Evolutionary conservation across 1,140 invertebrate genomes (phyloP), one percentile per base, ranked within the genome.

Genomic region (Philopotamus ludificatus): DNA sequence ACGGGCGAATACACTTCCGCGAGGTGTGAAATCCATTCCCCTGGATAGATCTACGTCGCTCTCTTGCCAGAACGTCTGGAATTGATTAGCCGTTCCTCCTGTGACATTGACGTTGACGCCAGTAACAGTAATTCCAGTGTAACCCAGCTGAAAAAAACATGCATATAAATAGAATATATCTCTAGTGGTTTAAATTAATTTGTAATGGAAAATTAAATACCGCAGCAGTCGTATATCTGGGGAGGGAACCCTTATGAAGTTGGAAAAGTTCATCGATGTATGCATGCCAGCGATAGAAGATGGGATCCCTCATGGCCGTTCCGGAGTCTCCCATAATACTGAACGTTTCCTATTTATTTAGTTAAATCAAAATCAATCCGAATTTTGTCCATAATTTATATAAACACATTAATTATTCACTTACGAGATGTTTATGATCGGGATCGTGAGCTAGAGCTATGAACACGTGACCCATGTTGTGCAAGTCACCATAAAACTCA

Each of bases 201-300:
- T 34, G 12, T 34, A 7, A 12, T 34, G 12, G 12, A 7, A 61
- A 61, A 20, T 8, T 20, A 28, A 7, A 20, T 21, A 70, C 69
- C 60, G 58, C 59, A n/a, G 62, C 66, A 18, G 68, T 71, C 0
- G 76, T 83, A 67, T 91, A 91, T 53, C 83, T 75, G 1, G 84
- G 77, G 16, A 93, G 75, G 3, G 85, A 86, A 22, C 81, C 82
- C 76, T 94, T 94, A 74, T 89, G 87, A 71, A 89, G 82, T 63
- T 85, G 80, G 80, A 94, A 93, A 2, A 94, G 79, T 54, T 91
- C 85, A 71, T 94, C 90, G 18, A 94, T 81, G 70, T 86, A 88
- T 2, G 87, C 85, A 71, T 94, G 92, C 88, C 87, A 93, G 73
- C 89, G 85, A 75, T 93, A 94, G 78, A 94, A 94, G 7, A 90